Evolutionary conservation across 2,113 vertebrate genomes (phyloP).

Genomic region (Numida meleagris): DNA sequence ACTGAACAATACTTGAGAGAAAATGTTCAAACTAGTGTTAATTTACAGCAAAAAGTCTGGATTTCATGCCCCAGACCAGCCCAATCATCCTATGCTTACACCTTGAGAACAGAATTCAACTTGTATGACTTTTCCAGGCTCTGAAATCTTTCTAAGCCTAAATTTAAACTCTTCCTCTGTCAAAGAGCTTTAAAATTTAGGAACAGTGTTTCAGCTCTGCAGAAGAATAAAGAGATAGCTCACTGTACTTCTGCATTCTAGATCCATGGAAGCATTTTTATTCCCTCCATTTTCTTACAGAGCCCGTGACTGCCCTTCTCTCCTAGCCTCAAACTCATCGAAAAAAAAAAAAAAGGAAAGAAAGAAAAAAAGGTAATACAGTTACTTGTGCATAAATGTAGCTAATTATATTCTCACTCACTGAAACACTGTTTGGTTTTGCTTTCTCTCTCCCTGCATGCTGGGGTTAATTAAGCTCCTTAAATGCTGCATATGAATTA

Average conservation of each 20-base stretch:
- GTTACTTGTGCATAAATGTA: neutral
- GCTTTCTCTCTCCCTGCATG: neutral
- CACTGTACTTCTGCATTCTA: neutral
- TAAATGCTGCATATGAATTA: slow-evolving; percentile 15
- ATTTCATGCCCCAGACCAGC: neutral
- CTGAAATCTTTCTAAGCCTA: neutral
- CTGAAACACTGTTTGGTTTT: neutral
- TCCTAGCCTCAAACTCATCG: neutral
- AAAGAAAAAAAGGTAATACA: neutral
- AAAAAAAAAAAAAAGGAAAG: neutral
- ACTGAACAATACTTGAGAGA: slow-evolving; percentile 64
- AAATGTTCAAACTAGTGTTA: slow-evolving; percentile 59
- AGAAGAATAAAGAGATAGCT: neutral
- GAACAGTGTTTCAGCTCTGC: neutral
- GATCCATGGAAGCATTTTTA: neutral
- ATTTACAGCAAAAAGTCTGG: slow-evolving; percentile 22
- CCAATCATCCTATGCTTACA: neutral
- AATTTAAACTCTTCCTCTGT: neutral
- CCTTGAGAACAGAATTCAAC: neutral
- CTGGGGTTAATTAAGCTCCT: slow-evolving; percentile 42
- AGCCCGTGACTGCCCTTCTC: neutral
- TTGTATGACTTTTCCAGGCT: neutral
- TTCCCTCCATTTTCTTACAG: neutral
- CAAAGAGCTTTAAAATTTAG: neutral
- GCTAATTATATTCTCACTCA: neutral